Conservation (phyloP, 2,113 vertebrate genomes). For the Arizona elegans region DNA sequence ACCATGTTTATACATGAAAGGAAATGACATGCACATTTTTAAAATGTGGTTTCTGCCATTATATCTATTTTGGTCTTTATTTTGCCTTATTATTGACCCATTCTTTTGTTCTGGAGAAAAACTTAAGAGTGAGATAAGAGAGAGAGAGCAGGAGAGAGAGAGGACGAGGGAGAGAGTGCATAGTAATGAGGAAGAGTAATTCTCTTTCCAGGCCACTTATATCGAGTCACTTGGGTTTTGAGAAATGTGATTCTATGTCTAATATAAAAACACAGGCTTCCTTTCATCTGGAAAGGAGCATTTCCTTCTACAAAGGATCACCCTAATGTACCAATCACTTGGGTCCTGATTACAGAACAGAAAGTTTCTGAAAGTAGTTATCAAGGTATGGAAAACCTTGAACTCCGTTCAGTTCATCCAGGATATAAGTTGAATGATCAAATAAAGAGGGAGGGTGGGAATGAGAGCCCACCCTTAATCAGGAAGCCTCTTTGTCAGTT, state of each 20-base stretch:
- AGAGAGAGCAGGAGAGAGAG: not conserved
- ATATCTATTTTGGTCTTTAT: not conserved
- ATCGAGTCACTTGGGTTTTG: conserved; percentile 14
- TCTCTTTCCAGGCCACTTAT: not conserved
- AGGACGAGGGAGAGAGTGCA: not conserved
- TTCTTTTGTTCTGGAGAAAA: conserved; percentile 8
- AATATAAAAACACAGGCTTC: not conserved
- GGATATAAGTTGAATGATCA: conserved; percentile 49
- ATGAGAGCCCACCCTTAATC: conserved; percentile 46
- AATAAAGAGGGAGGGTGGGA: conserved; percentile 27
- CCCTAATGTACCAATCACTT: conserved; percentile 22
- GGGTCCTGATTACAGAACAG: conserved; percentile 30
- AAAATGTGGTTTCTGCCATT: not conserved
- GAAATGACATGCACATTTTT: not conserved
- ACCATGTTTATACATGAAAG: not conserved
- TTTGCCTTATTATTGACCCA: conserved; percentile 16
- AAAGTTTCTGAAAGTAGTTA: conserved; percentile 29
- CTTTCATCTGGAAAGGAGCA: conserved; percentile 20
- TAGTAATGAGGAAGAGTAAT: not conserved
- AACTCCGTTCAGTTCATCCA: conserved; percentile 42
- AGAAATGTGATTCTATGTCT: conserved; percentile 9
- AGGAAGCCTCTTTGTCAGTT: conserved; percentile 59
- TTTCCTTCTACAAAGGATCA: conserved; percentile 35
- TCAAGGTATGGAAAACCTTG: conserved; percentile 49
- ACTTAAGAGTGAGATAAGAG: not conserved